Base-by-base conservation (phyloP, 2,888 invertebrate genomes). In the Crossocerus cetratus region DNA sequence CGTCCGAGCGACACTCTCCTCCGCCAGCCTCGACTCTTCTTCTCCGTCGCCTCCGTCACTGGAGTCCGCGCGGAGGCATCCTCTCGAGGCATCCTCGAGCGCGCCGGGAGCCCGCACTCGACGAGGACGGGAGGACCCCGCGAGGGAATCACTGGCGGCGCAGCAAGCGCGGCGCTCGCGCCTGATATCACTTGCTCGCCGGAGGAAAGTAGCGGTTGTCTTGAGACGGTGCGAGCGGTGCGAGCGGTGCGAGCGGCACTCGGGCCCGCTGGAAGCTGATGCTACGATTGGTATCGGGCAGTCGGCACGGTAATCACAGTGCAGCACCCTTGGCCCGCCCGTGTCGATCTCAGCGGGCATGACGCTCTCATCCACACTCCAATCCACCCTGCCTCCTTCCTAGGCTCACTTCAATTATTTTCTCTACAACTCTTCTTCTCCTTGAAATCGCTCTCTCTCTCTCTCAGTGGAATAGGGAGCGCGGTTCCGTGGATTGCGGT, bases 281-380 rank as follows among this genome's bases (percentile, higher is more conserved):
- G 55, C 62, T 74, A 78, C 71, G 67, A 78, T 82, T 64, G 81
- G 79, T 84, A 83, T 77, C 77, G 87, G 83, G 84, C 80, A 81
- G 77, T 83, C 83, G 81, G 84, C 83, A 86, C 84, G 83, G 85
- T 86, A 84, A 83, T 85, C 81, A 85, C 86, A 83, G 84, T 86
- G 85, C 87, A 88, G 86, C 88, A 88, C 87, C 86, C 85, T 86
- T 83, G 86, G 86, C 88, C 86, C 86, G 85, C 83, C 86, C 85
- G 84, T 85, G 86, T 87, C 84, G 84, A 86, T 86, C 88, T 84
- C 88, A 86, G 82, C 87, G 86, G 82, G 88, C 88, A 89, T 89
- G 89, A 88, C 88, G 87, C 82, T 89, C 87, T 89, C 88, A 86
- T 87, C 86, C 84, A 84, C 83, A 76, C 83, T 77, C 77, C 76